Conservation (phyloP, 2,113 vertebrate species). For the Rhagologus leucostigma region DNA sequence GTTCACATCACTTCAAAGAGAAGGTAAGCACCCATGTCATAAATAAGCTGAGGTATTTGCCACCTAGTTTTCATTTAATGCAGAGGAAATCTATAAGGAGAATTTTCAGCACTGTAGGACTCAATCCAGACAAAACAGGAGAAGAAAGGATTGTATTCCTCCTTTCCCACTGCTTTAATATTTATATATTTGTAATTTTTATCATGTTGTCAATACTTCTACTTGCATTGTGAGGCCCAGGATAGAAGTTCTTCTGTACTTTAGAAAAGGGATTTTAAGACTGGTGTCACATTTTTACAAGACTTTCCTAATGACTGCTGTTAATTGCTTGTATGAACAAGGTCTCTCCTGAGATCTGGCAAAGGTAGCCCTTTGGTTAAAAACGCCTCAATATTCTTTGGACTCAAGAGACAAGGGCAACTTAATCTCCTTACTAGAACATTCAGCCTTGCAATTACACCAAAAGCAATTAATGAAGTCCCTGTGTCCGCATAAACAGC, state of each 20-base stretch:
- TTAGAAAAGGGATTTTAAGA: not conserved
- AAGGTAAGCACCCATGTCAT: not conserved
- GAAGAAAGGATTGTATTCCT: not conserved
- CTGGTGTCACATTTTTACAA: not conserved
- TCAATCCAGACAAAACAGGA: not conserved
- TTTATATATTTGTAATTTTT: not conserved
- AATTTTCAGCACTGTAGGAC: not conserved
- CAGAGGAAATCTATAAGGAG: not conserved
- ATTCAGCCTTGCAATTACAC: not conserved
- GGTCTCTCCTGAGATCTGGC: not conserved
- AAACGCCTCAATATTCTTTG: not conserved
- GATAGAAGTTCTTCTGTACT: not conserved
- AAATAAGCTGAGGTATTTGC: not conserved
- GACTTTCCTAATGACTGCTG: not conserved
- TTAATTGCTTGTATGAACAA: not conserved
- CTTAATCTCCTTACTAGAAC: not conserved
- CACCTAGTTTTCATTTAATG: not conserved
- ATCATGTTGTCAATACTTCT: not conserved
- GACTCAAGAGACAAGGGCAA: not conserved
- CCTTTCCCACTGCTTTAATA: not conserved
- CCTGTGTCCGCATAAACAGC: not conserved
- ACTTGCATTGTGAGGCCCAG: not conserved
- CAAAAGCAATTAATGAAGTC: not conserved
- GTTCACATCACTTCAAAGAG: not conserved
- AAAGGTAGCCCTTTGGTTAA: not conserved